These are phyloP conservation scores for Thymallus thymallus DNA, from an alignment of 2,113 vertebrate species.

Conservation along the genomic window DNA sequence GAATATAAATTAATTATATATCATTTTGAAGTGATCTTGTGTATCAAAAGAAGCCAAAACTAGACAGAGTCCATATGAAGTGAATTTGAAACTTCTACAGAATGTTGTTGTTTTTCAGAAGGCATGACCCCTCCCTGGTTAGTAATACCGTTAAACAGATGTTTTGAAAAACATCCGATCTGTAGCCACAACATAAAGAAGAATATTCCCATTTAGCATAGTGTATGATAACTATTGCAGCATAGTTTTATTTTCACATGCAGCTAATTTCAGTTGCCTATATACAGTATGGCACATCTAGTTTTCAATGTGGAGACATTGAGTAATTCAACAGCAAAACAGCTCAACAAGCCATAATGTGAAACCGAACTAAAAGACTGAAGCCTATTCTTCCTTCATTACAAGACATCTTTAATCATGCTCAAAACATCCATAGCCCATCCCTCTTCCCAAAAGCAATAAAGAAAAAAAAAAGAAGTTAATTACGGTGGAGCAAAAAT, in stretches of 20 bases:
- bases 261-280: background rate
- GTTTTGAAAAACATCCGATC: constrained; percentile 51
- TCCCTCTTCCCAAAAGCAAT: constrained; percentile 72
- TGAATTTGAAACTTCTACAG: constrained; percentile 25
- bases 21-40: background rate
- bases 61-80: constrained; percentile 31
- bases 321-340: too few relatives aligned
- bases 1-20: too few relatives aligned
- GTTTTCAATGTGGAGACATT: background rate
- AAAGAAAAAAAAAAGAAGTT: constrained; percentile 65
- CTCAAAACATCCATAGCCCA: constrained; percentile 64
- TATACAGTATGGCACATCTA: background rate
- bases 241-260: background rate
- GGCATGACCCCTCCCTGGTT: constrained; percentile 53
- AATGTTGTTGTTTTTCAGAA: constrained; percentile 22
- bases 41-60: background rate
- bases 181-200: constrained; percentile 15
- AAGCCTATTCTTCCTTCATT: constrained; percentile 54
- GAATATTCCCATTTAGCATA: background rate
- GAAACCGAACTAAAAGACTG: constrained; percentile 19
- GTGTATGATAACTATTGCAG: background rate
- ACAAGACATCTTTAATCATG: constrained; percentile 65
- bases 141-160: constrained; percentile 32
- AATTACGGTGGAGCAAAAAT: constrained; percentile 72
- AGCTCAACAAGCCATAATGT: too few relatives aligned